Base-by-base conservation (phyloP, 2,113 vertebrate genomes). In the Myrmecophaga tridactyla region DNA sequence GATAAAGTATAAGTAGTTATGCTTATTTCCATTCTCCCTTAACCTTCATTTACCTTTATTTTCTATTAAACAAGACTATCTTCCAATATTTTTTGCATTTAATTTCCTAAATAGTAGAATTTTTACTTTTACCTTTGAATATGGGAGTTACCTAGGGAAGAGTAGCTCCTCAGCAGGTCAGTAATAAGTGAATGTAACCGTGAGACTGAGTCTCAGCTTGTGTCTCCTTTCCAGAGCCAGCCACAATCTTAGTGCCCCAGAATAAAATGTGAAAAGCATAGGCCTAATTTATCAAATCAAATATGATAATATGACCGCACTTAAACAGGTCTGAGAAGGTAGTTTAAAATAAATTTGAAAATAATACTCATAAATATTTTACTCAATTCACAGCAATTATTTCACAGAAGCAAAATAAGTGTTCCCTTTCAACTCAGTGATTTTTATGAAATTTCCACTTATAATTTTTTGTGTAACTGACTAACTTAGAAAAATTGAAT, bases 121-220 rank as follows among this genome's bases (percentile, higher is more conserved):
- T 86, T 94, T 76, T 84, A 34, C 84, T 82, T 95, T 90, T 86
- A 92, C 34, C 77, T 97, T 93, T 80, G 89, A 89, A 92, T 73
- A 87, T 36, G 62, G 94, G 96, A 94, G 75, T 95, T 94, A 92
- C 92, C 94, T 83, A 86, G 92, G 60, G 85, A 82, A 75, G 39
- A 53, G 9, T 1, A 73, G 75, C 36, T 90, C 41, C 76, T 76
- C 60, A 53, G 81, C n/a, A 82, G 77, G 62, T 77, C 92, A 96
- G 92, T 84, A 94, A 63, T 31, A 34, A 94, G 14, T 81, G 43
- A 86, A 17, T 27, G 20, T 56, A 83, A 62, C 51, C 73, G 18
- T 25, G 46, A 81, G 62, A 17, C 48, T 25, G 9, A 27, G n/a
- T 53, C 53, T 86, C 90, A 56, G 51, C 76, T 89, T 18, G n/a